Percentiles rank a stretch among this genome's conserved stretches.
These are phyloP conservation scores for Porites rus DNA, from an alignment of 92 coral and sea anemone species.

Conservation along the genomic window DNA sequence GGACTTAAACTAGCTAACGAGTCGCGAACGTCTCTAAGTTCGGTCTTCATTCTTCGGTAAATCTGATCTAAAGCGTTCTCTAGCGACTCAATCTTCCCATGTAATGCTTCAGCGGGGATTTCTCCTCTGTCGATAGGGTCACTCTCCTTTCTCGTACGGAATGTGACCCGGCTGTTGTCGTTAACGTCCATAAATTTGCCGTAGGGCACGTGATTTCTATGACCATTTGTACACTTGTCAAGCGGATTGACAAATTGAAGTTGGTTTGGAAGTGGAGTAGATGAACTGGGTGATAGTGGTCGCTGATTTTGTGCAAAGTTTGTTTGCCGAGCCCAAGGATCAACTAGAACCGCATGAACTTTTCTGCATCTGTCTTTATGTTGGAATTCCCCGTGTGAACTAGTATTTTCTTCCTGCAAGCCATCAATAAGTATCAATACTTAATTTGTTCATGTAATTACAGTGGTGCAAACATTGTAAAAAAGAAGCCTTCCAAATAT, in stretches of 20 bases:
- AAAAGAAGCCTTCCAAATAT: too few relatives aligned
- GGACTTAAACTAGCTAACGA: constrained; percentile 55
- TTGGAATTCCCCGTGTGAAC: not conserved
- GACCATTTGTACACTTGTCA: constrained; percentile 21
- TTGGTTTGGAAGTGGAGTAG: constrained; percentile 5
- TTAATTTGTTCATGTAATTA: too few relatives aligned
- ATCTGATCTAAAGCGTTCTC: constrained; percentile 90
- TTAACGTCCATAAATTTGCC: constrained; percentile 8
- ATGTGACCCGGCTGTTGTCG: constrained; percentile 23
- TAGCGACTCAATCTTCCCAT: constrained; percentile 77
- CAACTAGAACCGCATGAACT: constrained; percentile 62
- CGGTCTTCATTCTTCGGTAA: constrained; percentile 88
- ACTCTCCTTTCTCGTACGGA: constrained; percentile 53
- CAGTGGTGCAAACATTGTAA: too few relatives aligned
- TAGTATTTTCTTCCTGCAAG: constrained; percentile 38
- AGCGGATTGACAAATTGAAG: constrained; percentile 29
- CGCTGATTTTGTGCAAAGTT: not conserved
- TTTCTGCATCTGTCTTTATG: constrained; percentile 47
- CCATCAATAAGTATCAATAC: not conserved
- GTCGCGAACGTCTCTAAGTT: constrained; percentile 84
- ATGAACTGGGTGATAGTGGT: not conserved
- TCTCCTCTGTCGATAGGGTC: constrained; percentile 84
- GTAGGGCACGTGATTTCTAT: not conserved
- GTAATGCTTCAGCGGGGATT: constrained; percentile 72
- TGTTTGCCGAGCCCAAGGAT: constrained; percentile 52